Evolutionary conservation across 2,888 invertebrate genomes (phyloP).

Genomic region (Phlogophora meticulosa): DNA sequence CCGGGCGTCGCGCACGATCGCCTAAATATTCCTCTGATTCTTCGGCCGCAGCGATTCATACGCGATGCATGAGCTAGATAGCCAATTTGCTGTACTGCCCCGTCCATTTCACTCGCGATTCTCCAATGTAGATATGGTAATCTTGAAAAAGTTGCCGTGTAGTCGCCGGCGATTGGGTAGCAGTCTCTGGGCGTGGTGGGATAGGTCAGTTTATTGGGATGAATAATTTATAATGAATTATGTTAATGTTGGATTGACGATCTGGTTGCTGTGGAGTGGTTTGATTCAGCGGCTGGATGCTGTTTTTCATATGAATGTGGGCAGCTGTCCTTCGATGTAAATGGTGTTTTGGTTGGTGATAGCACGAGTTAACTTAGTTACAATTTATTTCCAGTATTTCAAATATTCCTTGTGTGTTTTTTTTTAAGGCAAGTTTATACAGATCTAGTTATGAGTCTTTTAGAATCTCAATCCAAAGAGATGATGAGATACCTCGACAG

Average conservation of each 20-base stretch:
- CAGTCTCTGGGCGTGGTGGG: conserved; percentile 66
- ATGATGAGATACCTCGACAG: conserved; percentile 23
- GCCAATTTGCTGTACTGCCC: conserved; percentile 80
- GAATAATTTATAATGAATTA: conserved; percentile 79
- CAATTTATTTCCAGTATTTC: not conserved
- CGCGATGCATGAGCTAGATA: conserved; percentile 86
- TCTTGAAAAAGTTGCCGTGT: conserved; percentile 77
- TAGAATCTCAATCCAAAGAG: too few relatives aligned
- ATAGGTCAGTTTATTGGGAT: conserved; percentile 75
- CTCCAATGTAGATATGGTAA: conserved; percentile 85
- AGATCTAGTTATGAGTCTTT: not conserved
- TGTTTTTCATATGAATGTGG: conserved; percentile 35
- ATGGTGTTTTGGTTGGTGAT: conserved; percentile 5
- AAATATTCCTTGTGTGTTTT: not conserved
- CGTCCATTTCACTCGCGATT: conserved; percentile 75
- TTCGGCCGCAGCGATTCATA: conserved; percentile 73
- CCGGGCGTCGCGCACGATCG: conserved; percentile 78
- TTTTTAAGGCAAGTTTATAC: not conserved
- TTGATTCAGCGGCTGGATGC: conserved; percentile 39
- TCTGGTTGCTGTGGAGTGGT: conserved; percentile 57
- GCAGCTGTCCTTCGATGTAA: conserved; percentile 11
- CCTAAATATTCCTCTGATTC: conserved; percentile 81
- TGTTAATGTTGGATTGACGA: conserved; percentile 72
- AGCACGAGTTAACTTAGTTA: not conserved
- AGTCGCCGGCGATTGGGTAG: conserved; percentile 65